Conservation (phyloP, 2,797 vertebrate species). For the Cyprinella venusta region DNA sequence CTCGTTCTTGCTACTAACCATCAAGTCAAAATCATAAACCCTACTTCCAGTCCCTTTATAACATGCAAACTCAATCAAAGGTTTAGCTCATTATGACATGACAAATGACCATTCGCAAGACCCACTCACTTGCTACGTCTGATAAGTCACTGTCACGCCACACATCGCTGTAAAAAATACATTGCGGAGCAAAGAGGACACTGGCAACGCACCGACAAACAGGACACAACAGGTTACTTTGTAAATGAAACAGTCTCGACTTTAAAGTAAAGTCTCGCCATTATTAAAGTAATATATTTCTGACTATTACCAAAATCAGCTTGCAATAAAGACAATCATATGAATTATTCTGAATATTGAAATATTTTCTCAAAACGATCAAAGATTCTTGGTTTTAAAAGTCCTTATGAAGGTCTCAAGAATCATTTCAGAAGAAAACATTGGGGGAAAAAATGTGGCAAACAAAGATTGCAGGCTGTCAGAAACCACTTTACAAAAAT, state of each 20-base stretch:
- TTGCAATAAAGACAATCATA: background rate
- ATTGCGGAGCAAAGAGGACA: too few relatives aligned
- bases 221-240: too few relatives aligned
- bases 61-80: too few relatives aligned
- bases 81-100: too few relatives aligned
- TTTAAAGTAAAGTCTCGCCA: too few relatives aligned
- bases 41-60: too few relatives aligned
- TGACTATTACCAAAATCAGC: background rate
- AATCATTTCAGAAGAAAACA: background rate
- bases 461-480: slow-evolving; percentile 7
- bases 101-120: background rate
- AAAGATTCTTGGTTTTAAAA: background rate
- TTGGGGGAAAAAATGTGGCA: background rate
- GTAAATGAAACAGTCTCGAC: too few relatives aligned
- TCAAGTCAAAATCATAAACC: too few relatives aligned
- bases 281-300: background rate
- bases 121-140: too few relatives aligned
- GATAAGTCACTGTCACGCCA: background rate
- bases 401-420: background rate
- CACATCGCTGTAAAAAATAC: too few relatives aligned
- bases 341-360: background rate
- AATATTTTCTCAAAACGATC: background rate
- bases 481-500: slow-evolving; percentile 21
- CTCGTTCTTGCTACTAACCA: too few relatives aligned
- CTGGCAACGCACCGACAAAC: too few relatives aligned